Conservation (phyloP, 2,797 vertebrate genomes). For the Garrulus glandarius region DNA sequence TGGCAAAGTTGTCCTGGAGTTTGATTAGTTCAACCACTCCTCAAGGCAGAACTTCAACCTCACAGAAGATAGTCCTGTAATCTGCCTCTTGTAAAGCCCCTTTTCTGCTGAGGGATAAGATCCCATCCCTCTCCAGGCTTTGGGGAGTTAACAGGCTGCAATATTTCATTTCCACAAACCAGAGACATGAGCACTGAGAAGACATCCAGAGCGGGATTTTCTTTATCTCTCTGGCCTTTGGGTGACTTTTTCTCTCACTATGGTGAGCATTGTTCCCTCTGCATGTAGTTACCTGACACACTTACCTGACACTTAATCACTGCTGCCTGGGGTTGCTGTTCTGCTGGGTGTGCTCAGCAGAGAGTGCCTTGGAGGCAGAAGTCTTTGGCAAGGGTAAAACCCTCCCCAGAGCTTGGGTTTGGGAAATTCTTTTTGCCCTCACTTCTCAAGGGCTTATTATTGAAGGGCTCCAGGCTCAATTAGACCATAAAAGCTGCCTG, state of each 20-base stretch:
- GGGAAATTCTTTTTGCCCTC: background rate
- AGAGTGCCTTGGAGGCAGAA: background rate
- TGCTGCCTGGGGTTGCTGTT: background rate
- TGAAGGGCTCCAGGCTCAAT: background rate
- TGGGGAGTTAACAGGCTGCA: background rate
- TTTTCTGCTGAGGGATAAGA: background rate
- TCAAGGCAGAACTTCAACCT: background rate
- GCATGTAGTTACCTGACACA: background rate
- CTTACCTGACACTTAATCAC: background rate
- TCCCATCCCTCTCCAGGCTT: background rate
- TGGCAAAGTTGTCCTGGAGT: background rate
- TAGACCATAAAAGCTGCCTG: background rate
- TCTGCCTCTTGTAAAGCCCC: background rate
- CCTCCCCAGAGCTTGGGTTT: background rate
- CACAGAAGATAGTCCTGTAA: background rate
- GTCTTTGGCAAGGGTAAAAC: background rate
- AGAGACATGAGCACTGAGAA: background rate
- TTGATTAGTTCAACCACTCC: background rate
- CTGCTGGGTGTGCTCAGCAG: background rate
- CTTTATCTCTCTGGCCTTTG: conserved; percentile 35
- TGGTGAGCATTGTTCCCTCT: background rate
- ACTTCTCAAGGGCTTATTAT: background rate
- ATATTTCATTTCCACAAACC: background rate
- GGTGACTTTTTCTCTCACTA: conserved; percentile 14
- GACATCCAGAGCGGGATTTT: background rate